Percentiles rank a stretch among this genome's conserved stretches.
Evolutionary conservation across 1,140 invertebrate species (phyloP).

Genomic region (Littorina saxatilis): DNA sequence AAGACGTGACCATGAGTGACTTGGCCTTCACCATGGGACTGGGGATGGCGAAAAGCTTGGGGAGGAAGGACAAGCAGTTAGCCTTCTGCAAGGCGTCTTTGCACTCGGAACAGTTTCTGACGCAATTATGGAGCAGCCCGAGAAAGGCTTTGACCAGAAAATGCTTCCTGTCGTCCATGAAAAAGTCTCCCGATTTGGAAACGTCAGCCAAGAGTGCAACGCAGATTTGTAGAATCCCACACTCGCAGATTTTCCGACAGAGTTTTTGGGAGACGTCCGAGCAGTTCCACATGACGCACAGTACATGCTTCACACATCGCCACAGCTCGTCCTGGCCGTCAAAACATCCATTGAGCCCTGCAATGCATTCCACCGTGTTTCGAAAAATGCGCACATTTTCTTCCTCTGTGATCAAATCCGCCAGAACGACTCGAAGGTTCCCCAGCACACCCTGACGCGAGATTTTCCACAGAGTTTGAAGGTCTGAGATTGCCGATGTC

Average conservation of each 20-base stretch:
- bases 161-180: conserved; percentile 44
- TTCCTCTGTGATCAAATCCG: conserved; percentile 20
- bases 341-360: conserved; percentile 70
- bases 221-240: conserved; percentile 22
- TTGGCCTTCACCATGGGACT: conserved; percentile 62
- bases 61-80: conserved; percentile 45
- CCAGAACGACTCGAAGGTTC: conserved; percentile 24
- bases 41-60: conserved; percentile 43
- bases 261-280: conserved; percentile 21
- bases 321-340: conserved; percentile 21
- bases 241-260: conserved; percentile 29
- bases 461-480: conserved; percentile 26
- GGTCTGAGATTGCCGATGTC: not conserved
- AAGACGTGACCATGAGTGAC: conserved; percentile 61
- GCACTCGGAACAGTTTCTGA: conserved; percentile 50
- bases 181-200: conserved; percentile 16
- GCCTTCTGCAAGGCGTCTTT: conserved; percentile 43
- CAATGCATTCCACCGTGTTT: conserved; percentile 13
- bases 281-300: conserved; percentile 42
- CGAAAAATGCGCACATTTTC: conserved; percentile 19
- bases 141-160: conserved; percentile 59
- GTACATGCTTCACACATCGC: conserved; percentile 21
- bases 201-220: conserved; percentile 22
- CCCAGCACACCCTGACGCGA: conserved; percentile 21
- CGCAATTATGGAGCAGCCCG: conserved; percentile 59